Evolutionary conservation across 1,140 invertebrate species (phyloP), one percentile per base, ranked within the genome.

Genomic region (Drosophila nasuta): DNA sequence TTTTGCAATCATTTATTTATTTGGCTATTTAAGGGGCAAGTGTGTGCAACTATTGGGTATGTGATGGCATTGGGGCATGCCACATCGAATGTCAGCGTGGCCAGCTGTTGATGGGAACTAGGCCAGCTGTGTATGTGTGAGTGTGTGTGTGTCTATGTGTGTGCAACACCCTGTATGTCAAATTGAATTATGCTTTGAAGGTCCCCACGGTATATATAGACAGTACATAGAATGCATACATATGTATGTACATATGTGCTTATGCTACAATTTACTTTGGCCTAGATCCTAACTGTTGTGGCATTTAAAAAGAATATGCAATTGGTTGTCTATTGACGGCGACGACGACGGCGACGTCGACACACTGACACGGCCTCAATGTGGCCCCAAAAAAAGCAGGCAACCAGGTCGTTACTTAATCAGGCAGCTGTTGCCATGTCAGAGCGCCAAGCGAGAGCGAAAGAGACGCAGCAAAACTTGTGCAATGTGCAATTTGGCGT

Each of bases 381-480:
- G 75, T 64, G 69, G 66, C 81, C 81, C 82, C 74, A 81, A 52
- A 75, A 75, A 46, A 63, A 75, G 15, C 54, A 79, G 75, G 64
- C 77, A 87, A 87, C 82, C 83, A 87, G 82, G 82, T 87, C 83
- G 83, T 87, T 88, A 88, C 83, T 87, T 88, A 87, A 86, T 71
- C 83, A 72, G 59, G 59, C 70, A 77, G 72, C 56, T 78, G 76
- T 78, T 78, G 76, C 76, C 56, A 78, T 63, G 66, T 70, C 72
- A 63, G 13, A 62, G 48, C 4, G 38, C 30, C n/a, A 33, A 56
- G 13, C 17, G 15, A 59, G 45, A 15, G 35, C 8, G 45, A 7
- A 25, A 13, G 25, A 25, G 30, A 41, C 46, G 20, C 25, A 43
- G 35, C 4, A 13, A 45, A 20, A 45, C 41, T 45, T 58, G 57